Percentiles rank a stretch among this genome's conserved stretches.
These are phyloP conservation scores for Rhimphoctona megacephalus DNA, from an alignment of 2,888 invertebrate genomes.

Conservation along the genomic window DNA sequence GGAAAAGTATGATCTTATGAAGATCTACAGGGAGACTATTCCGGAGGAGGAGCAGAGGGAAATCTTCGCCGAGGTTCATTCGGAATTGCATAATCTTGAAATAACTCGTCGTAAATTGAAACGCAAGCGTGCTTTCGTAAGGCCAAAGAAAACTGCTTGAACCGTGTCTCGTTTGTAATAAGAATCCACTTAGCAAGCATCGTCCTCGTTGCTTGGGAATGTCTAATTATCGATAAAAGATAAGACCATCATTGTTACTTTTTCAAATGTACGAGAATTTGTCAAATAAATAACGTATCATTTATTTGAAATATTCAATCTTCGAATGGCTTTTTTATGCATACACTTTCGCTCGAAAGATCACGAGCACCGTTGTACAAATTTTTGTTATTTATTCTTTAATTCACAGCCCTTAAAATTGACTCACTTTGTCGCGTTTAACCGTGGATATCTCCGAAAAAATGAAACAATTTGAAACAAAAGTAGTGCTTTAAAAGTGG, in stretches of 20 bases:
- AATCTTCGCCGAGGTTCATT: slow-evolving; percentile 94
- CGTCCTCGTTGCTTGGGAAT: not conserved
- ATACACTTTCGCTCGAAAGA: not conserved
- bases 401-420: no score
- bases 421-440: no score
- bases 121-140: slow-evolving; percentile 87
- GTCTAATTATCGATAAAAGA: slow-evolving; percentile 38
- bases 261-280: slow-evolving; percentile 42
- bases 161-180: slow-evolving; percentile 1
- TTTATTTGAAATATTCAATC: not conserved
- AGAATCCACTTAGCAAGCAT: not conserved
- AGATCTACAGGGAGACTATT: slow-evolving; percentile 93
- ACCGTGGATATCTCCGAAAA: no score
- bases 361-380: no score
- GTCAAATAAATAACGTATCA: slow-evolving; percentile 1
- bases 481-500: no score
- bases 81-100: slow-evolving; percentile 90
- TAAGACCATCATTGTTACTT: slow-evolving; percentile 26
- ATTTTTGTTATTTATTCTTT: no score
- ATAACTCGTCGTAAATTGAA: slow-evolving; percentile 88
- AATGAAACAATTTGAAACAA: no score
- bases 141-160: slow-evolving; percentile 86
- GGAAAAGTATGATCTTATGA: slow-evolving; percentile 97
- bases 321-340: not conserved
- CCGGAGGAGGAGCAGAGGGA: slow-evolving; percentile 95